Evolutionary conservation across 1,140 invertebrate species (phyloP).

Genomic region (Nylanderia fulva): DNA sequence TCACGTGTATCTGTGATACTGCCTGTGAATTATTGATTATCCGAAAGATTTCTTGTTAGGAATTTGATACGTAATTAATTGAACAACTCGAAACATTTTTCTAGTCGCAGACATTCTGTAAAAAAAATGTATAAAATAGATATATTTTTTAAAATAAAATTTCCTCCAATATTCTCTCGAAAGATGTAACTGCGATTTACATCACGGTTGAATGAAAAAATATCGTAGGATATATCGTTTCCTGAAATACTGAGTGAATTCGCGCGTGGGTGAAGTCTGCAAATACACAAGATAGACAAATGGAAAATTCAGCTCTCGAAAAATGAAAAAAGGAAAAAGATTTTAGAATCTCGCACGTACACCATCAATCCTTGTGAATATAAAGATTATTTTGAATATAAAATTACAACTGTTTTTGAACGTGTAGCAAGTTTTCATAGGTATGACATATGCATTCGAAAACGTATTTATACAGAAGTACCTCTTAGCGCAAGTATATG

Average conservation of each 20-base stretch:
- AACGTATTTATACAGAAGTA: background rate
- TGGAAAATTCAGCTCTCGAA: background rate
- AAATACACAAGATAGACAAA: background rate
- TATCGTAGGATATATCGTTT: background rate
- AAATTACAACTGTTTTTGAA: slow-evolving; percentile 12
- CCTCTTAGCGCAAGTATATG: background rate
- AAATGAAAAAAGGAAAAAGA: background rate
- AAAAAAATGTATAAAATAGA: no score
- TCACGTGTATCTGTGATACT: background rate
- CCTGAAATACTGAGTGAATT: background rate
- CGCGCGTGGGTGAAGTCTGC: background rate
- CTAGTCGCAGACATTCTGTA: background rate
- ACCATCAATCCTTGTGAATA: background rate
- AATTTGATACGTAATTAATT: background rate
- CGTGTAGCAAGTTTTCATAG: background rate
- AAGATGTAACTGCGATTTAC: background rate
- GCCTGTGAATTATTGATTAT: background rate
- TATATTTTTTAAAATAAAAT: background rate
- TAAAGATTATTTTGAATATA: no score
- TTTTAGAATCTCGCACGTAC: background rate
- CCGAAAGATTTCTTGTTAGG: slow-evolving; percentile 9
- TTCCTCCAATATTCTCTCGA: background rate
- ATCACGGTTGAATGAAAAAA: slow-evolving; percentile 10
- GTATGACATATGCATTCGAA: background rate
- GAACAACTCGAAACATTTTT: background rate